These are phyloP conservation scores for Ichneumoninae sp. DNA, from an alignment of 2,888 invertebrate species.

Conservation along the genomic window DNA sequence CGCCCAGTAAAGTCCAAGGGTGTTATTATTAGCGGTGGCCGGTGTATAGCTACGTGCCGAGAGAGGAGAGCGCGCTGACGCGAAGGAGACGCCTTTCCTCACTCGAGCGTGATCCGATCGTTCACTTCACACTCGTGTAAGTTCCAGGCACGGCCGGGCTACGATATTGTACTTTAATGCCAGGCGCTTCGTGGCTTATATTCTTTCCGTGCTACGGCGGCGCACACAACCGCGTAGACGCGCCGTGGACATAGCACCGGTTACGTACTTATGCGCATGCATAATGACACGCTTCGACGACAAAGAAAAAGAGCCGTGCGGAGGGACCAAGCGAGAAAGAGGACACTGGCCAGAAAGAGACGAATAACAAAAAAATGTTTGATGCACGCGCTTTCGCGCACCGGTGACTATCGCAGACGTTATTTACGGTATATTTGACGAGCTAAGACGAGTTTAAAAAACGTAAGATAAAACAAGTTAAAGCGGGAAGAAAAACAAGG, in stretches of 20 bases:
- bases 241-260: constrained; percentile 33
- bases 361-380: constrained; percentile 32
- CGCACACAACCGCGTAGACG: constrained; percentile 1
- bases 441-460: background rate
- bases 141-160: constrained; percentile 20
- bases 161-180: constrained; percentile 38
- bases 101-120: constrained; percentile 67
- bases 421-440: background rate
- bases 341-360: constrained; percentile 10
- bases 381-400: constrained; percentile 57
- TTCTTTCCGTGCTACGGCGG: background rate
- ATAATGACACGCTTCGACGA: constrained; percentile 65
- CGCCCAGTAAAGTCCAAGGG: constrained; percentile 49
- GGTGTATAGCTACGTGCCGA: background rate
- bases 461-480: background rate
- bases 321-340: constrained; percentile 10
- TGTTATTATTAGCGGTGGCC: constrained; percentile 63
- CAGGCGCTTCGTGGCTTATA: background rate
- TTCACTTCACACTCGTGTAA: constrained; percentile 67
- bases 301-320: constrained; percentile 50
- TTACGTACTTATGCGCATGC: constrained; percentile 64
- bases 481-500: background rate
- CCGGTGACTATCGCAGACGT: constrained; percentile 46
- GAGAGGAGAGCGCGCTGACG: constrained; percentile 62
- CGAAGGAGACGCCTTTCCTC: constrained; percentile 66